Evolutionary conservation across 2,888 invertebrate genomes (phyloP).

Genomic region (Chloromyia formosa): DNA sequence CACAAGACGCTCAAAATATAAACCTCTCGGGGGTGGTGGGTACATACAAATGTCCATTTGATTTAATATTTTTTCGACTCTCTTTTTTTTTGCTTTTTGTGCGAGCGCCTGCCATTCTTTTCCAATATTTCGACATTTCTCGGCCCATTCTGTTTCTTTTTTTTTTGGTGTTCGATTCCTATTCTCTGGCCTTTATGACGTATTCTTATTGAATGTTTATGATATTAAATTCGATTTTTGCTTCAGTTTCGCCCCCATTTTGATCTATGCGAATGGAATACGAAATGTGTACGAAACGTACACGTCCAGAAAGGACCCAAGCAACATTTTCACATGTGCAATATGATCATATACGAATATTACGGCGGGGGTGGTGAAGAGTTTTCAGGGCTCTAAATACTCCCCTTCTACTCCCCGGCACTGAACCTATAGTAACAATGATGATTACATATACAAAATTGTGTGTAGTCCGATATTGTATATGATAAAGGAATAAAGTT

Average conservation of each 20-base stretch:
- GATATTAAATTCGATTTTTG: slow-evolving; percentile 63
- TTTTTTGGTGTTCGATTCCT: slow-evolving; percentile 12
- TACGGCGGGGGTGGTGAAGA: no score
- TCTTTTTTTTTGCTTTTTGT: slow-evolving; percentile 41
- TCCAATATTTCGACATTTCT: slow-evolving; percentile 47
- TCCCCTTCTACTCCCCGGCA: background rate
- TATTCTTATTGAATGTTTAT: slow-evolving; percentile 64
- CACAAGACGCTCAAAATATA: background rate
- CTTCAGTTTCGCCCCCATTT: slow-evolving; percentile 51
- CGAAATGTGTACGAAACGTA: slow-evolving; percentile 54
- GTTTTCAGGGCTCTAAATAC: background rate
- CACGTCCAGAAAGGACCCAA: background rate
- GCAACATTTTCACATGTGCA: slow-evolving; percentile 6
- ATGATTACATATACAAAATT: slow-evolving; percentile 43
- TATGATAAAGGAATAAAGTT: slow-evolving; percentile 42
- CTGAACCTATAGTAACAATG: slow-evolving; percentile 13
- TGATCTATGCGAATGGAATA: slow-evolving; percentile 63
- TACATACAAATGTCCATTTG: slow-evolving; percentile 51
- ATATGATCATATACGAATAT: no score
- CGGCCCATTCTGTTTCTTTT: slow-evolving; percentile 1
- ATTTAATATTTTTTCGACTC: slow-evolving; percentile 48
- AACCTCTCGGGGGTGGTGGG: slow-evolving; percentile 21
- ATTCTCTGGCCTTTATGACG: slow-evolving; percentile 51
- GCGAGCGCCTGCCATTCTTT: slow-evolving; percentile 42
- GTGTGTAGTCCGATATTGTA: background rate